Evolutionary conservation across 2,888 invertebrate species (phyloP).

Genomic region (Zygothrica quintamaculata): DNA sequence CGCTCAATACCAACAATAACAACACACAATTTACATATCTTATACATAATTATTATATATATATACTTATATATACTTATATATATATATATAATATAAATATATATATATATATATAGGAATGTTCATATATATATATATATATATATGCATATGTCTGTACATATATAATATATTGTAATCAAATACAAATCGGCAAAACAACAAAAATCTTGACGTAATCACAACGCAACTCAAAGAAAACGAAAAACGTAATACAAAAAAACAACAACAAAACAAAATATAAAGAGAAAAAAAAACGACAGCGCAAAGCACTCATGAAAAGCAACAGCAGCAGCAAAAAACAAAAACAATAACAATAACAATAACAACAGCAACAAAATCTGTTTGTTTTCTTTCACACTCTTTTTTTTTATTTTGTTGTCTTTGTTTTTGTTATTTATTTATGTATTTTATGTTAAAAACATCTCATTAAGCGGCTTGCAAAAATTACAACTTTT

Average conservation of each 20-base stretch:
- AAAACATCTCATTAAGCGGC: conserved; percentile 62
- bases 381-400: conserved; percentile 56
- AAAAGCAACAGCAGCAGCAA: conserved; percentile 9
- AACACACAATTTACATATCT: conserved; percentile 20
- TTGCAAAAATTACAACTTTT: conserved; percentile 56
- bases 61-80: background rate
- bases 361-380: conserved; percentile 33
- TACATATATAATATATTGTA: conserved; percentile 52
- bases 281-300: conserved; percentile 43
- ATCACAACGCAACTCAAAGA: conserved; percentile 63
- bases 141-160: conserved; percentile 23
- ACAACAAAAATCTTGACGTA: conserved; percentile 73
- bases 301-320: conserved; percentile 32
- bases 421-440: conserved; percentile 41
- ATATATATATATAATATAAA: conserved; percentile 4
- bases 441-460: conserved; percentile 47
- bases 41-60: conserved; percentile 7
- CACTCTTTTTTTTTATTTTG: conserved; percentile 29
- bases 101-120: background rate
- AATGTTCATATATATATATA: conserved; percentile 2
- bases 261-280: conserved; percentile 12
- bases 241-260: conserved; percentile 40
- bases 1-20: conserved; percentile 32
- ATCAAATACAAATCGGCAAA: conserved; percentile 66
- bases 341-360: conserved; percentile 22